Conservation (phyloP, 2,113 vertebrate species). For the Tupaia tana region DNA sequence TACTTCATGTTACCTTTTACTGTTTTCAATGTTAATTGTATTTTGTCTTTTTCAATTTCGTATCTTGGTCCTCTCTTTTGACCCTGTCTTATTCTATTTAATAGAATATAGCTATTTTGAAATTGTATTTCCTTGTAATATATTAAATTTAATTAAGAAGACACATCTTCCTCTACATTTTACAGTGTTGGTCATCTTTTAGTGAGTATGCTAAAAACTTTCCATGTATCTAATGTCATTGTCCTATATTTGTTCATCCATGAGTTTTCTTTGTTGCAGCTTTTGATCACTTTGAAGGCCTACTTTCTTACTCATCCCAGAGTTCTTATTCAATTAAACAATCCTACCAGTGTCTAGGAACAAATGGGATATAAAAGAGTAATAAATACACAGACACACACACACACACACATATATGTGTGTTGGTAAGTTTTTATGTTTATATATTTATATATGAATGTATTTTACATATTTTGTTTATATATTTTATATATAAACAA, state of each 20-base stretch:
- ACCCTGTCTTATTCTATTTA: neutral
- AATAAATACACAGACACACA: too few relatives aligned
- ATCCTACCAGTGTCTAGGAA: neutral
- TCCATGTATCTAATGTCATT: neutral
- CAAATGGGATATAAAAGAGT: neutral
- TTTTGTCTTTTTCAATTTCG: neutral
- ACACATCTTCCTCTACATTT: neutral
- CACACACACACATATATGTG: too few relatives aligned
- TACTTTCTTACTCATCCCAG: neutral
- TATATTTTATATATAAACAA: too few relatives aligned
- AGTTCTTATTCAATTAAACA: neutral
- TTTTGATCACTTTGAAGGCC: neutral
- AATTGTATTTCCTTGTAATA: neutral
- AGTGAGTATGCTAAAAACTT: neutral
- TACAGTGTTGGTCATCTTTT: neutral
- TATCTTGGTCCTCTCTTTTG: neutral
- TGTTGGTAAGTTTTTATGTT: too few relatives aligned
- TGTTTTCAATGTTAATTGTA: conserved; percentile 2
- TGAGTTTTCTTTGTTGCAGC: neutral
- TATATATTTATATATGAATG: too few relatives aligned
- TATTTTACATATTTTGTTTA: too few relatives aligned
- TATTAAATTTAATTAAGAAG: conserved; percentile 11
- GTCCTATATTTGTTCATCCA: neutral
- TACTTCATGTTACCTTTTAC: neutral
- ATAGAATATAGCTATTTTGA: neutral